Evolutionary conservation across 2,113 vertebrate genomes (phyloP), one percentile per base, ranked within the genome.

Genomic region (Paraplagusia blochii): DNA sequence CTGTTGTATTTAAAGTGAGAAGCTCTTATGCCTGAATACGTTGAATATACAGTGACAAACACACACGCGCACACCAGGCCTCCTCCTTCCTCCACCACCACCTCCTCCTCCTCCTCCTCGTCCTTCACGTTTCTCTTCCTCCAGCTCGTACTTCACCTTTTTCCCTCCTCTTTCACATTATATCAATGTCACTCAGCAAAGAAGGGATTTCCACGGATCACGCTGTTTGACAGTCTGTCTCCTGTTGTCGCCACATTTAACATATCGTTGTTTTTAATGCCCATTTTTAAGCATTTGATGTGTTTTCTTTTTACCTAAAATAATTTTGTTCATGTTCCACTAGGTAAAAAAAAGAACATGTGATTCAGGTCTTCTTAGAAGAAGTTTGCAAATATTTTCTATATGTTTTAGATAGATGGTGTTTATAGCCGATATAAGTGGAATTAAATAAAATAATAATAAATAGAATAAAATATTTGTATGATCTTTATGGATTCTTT

Each of bases 1-100:
- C 63, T 16, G 50, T 62, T 72, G 64, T 75, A 58, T 82, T 75
- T 63, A 69, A 75, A 70, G 71, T 48, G 62, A 71, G 68, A 58
- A 63, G 73, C 72, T 80, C 78, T 84, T 79, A 74, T 85, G 60
- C 72, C 64, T 74, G 62, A 76, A 80, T 80, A 58, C 59, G 70
- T 76, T 78, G 66, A 74, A 62, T 76, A 65, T 68, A 76, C 80
- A 81, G 64, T 47, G 56, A 79, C 66, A 58, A 63, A 72, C 59
- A 72, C 66, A 11, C 15, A 33, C 9, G n/a, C 40, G 14, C 40
- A 43, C 42, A 11, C 42, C 8, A 7, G 4, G 12, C 5, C 40
- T 0, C 11, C 11, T 13, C 11, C 36, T 12, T 3, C 38, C 38
- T 11, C 18, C 14, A 14, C 2, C 38, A 3, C 22, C 22, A 3